Conservation (phyloP, 2,888 invertebrate genomes). For the Latrodectus elegans region DNA sequence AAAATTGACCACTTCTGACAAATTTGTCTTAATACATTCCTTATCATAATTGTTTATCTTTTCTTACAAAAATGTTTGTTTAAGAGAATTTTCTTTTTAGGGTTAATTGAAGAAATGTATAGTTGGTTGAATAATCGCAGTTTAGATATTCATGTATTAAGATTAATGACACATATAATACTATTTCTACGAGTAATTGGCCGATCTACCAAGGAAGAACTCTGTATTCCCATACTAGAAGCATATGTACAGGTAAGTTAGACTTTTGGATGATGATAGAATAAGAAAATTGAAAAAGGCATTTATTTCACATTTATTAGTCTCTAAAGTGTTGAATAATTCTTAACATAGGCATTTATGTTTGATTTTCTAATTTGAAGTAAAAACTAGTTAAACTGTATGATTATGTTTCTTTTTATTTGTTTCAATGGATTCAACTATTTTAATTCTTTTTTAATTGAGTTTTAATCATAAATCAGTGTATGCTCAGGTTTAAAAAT, state of each 20-base stretch:
- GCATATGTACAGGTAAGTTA: constrained; percentile 78
- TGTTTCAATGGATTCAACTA: too few species aligned
- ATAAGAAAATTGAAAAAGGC: too few species aligned
- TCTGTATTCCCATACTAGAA: constrained; percentile 85
- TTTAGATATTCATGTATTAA: constrained; percentile 78
- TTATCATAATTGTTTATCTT: not conserved
- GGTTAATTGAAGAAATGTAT: constrained; percentile 83
- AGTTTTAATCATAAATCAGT: too few species aligned
- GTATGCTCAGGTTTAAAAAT: too few species aligned
- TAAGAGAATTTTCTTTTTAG: constrained; percentile 69
- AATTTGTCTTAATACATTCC: not conserved
- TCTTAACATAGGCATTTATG: too few species aligned
- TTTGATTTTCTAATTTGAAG: too few species aligned
- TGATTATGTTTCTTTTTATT: too few species aligned
- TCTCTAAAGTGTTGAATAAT: too few species aligned
- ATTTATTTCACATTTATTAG: too few species aligned
- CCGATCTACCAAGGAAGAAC: constrained; percentile 76
- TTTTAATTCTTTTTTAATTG: too few species aligned
- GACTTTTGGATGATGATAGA: too few species aligned
- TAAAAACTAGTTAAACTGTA: too few species aligned
- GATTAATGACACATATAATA: constrained; percentile 90
- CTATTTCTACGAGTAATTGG: constrained; percentile 88
- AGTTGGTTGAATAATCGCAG: constrained; percentile 78
- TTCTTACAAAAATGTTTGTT: constrained; percentile 16
- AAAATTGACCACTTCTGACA: not conserved